Evolutionary conservation across 2,113 vertebrate species (phyloP), one percentile per base, ranked within the genome.

Genomic region (Mobula birostris): DNA sequence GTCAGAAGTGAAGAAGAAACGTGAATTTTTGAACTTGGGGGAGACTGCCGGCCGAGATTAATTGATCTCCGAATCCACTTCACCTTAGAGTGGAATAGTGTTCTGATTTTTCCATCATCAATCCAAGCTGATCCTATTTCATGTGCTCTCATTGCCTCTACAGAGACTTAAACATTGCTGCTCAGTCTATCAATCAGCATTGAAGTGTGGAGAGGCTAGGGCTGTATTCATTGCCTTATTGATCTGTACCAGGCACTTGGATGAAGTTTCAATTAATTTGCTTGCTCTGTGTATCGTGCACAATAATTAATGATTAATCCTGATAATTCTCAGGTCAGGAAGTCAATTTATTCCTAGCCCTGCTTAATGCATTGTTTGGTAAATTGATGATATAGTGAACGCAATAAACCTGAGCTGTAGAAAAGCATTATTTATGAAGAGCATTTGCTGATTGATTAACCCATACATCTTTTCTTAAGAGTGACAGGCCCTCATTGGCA

Each of bases 241-340:
- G 85, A 88, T 88, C 61, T 29, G 12, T 63, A 63, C 58, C 61
- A 88, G 58, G 58, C 29, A 15, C 85, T 88, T 32, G 85, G 58
- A 88, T 66, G 58, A 66, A 32, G 85, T 88, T 88, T 88, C 58
- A 88, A 88, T 88, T 88, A 88, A 88, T 88, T 88, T 88, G 85
- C 85, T 88, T 66, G 58, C 85, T 63, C 58, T 88, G 58, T 63
- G 85, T 88, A 88, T 66, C 58, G 15, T 32, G 85, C 85, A 66
- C 85, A 88, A 88, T 88, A 88, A 88, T 88, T 88, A 88, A 88
- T 88, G 85, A 66, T 88, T 88, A 88, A 66, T 63, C 85, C 85
- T 63, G 61, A 66, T 88, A 88, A 88, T 88, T 88, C 85, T 88
- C 11, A 58, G 85, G 85, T 88, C 85, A 88, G 58, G 77, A 88